Percentiles rank a stretch among this genome's conserved stretches.
These are phyloP conservation scores for Acholoe squamosa DNA, from an alignment of 2,888 invertebrate genomes.

Conservation along the genomic window DNA sequence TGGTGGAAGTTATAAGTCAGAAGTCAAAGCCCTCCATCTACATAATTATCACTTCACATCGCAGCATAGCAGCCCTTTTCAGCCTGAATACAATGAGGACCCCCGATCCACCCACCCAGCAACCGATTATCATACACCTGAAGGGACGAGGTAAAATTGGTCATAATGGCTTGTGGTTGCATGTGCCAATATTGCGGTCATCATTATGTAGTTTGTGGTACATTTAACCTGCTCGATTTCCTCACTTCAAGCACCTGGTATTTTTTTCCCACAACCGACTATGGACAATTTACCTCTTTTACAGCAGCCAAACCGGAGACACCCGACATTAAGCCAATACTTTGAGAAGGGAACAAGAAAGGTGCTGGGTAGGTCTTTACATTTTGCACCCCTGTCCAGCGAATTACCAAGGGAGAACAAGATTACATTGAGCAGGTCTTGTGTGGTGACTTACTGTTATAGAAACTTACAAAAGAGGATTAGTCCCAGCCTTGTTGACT, in stretches of 20 bases:
- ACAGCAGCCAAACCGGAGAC: not conserved
- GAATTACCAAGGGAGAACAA: not conserved
- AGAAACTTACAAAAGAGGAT: slow-evolving; percentile 28
- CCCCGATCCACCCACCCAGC: too few species aligned
- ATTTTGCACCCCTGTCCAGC: not conserved
- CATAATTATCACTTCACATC: too few species aligned
- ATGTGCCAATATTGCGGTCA: slow-evolving; percentile 42
- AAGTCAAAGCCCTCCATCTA: too few species aligned
- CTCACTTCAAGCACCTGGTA: slow-evolving; percentile 9
- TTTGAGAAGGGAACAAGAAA: not conserved
- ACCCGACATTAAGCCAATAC: not conserved
- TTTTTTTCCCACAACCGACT: not conserved
- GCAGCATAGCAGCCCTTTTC: too few species aligned
- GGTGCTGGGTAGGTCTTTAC: too few species aligned
- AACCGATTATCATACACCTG: too few species aligned
- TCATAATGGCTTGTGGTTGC: slow-evolving; percentile 31
- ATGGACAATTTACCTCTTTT: not conserved
- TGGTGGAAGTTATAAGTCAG: too few species aligned
- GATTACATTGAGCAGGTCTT: not conserved
- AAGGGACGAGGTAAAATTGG: not conserved
- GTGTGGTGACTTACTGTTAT: slow-evolving; percentile 3
- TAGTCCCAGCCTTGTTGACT: not conserved
- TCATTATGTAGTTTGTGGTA: slow-evolving; percentile 28
- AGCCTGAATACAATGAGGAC: too few species aligned
- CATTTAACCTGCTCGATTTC: not conserved